Conservation (phyloP, 2,797 vertebrate species). For the Epinephelus coioides region DNA sequence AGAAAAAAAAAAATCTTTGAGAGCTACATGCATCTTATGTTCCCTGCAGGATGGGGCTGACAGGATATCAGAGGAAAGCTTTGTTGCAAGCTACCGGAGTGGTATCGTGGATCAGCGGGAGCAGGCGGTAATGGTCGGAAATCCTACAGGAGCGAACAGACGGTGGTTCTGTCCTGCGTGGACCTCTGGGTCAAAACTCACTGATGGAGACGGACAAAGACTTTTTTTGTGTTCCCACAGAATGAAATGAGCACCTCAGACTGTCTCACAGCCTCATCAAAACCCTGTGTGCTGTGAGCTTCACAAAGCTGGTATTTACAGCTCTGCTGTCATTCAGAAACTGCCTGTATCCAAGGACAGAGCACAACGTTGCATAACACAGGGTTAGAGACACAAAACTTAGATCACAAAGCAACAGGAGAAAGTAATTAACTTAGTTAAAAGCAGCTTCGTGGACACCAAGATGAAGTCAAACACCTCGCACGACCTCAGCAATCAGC, state of each 20-base stretch:
- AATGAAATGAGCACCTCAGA: slow-evolving; percentile 31
- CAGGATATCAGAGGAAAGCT: slow-evolving; percentile 41
- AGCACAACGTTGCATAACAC: background rate
- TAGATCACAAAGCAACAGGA: background rate
- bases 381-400: slow-evolving; percentile 6
- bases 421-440: slow-evolving; percentile 12
- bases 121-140: slow-evolving; percentile 21
- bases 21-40: slow-evolving; percentile 18
- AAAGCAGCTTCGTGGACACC: slow-evolving; percentile 14
- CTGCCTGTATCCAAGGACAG: slow-evolving; percentile 2
- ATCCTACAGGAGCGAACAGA: slow-evolving; percentile 5
- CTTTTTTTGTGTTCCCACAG: slow-evolving; percentile 27
- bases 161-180: background rate
- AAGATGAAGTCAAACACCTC: background rate
- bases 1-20: background rate
- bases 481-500: background rate
- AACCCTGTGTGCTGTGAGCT: background rate
- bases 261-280: slow-evolving; percentile 26
- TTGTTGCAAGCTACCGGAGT: slow-evolving; percentile 27
- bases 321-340: background rate
- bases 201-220: slow-evolving; percentile 33
- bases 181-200: slow-evolving; percentile 39
- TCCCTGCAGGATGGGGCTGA: slow-evolving; percentile 21
- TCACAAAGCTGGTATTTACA: slow-evolving; percentile 28
- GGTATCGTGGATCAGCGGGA: slow-evolving; percentile 22